Conservation (phyloP, 2,797 vertebrate genomes). For the Galago senegalensis region DNA sequence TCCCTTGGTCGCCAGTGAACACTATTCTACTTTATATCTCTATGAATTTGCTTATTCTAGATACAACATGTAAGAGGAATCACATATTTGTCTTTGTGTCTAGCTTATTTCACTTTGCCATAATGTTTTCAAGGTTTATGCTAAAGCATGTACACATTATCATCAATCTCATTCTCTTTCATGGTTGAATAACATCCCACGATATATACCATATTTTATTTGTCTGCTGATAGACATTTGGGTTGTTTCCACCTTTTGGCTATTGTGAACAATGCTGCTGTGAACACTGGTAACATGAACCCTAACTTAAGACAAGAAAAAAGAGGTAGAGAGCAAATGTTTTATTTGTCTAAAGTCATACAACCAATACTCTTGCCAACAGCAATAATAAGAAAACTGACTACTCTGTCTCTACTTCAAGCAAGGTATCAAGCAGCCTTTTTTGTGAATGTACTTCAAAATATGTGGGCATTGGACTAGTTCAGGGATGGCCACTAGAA, state of each 20-base stretch:
- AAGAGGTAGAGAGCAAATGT: background rate
- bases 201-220: background rate
- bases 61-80: background rate
- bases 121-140: background rate
- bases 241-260: background rate
- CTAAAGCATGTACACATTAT: background rate
- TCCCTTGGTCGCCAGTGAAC: background rate
- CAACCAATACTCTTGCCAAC: background rate
- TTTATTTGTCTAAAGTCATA: background rate
- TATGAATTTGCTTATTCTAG: background rate
- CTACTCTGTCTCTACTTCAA: background rate
- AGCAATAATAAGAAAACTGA: background rate
- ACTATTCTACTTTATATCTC: background rate
- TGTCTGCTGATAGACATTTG: background rate
- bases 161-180: background rate
- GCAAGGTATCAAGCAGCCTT: background rate
- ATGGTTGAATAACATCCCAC: background rate
- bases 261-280: background rate
- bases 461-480: background rate
- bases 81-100: background rate
- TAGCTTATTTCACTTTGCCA: background rate
- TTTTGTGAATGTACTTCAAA: background rate
- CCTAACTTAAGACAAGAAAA: slow-evolving; percentile 12
- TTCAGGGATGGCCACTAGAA: background rate
- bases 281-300: background rate